Evolutionary conservation across 1,140 invertebrate genomes (phyloP), one percentile per base, ranked within the genome.

Genomic region (Heliothis virescens): DNA sequence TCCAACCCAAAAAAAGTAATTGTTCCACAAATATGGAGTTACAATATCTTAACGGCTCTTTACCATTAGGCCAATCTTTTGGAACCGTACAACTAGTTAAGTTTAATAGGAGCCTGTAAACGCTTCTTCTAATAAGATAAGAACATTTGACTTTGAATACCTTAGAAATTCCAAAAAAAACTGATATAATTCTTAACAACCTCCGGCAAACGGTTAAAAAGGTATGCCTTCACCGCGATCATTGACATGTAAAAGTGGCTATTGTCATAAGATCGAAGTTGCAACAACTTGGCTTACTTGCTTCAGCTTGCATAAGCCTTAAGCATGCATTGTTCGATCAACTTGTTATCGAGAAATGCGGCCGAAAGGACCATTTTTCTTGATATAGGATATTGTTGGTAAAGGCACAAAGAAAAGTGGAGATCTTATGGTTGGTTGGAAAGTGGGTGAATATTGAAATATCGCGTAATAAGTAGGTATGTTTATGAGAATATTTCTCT

Each of bases 291-390:
- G n/a, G n/a, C n/a, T n/a, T n/a, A n/a, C n/a, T 47, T 65, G 62
- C 63, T 18, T 48, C 16, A 12, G 63, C 63, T 67, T 67, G 41
- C 63, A 48, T 67, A 67, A 67, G 63, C 41, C n/a, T 67, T 18
- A 50, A 67, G 63, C 16, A 48, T 16, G 63, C 63, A 67, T 67
- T 67, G 63, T 67, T 67, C 63, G 41, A 67, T 16, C 41, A 67
- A 48, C 16, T 48, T 21, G 63, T 67, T 67, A 67, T 67, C 63
- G 41, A 67, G 63, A 67, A 48, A n/a, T 41, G 11, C 16, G n/a
- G 59, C 18, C 18, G 63, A 48, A 67, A 48, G 41, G 63, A 48
- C 18, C 41, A 9, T 48, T 48, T 48, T 48, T 67, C 34, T 48
- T 60, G 21, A 3, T 29, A 26, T 29, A 26, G 55, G 55, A 57